Conservation (phyloP, 1,140 invertebrate species). For the Penaeus indicus region DNA sequence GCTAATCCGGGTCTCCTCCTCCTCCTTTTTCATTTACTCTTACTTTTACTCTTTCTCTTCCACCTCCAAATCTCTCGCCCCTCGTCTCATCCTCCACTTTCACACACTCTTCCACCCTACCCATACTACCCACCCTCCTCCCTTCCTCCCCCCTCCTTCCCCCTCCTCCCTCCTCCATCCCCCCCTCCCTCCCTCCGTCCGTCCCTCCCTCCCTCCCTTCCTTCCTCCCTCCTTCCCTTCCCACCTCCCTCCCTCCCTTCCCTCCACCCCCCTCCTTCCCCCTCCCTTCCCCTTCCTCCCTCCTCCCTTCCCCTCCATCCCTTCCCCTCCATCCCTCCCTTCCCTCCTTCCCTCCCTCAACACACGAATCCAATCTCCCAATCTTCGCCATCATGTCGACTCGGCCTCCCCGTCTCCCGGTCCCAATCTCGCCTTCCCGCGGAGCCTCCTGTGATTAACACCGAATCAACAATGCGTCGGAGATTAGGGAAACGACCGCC, state of each 20-base stretch:
- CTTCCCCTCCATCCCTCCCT: neutral
- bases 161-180: neutral
- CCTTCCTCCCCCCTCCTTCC: no score
- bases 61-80: neutral
- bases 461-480: no score
- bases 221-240: neutral
- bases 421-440: neutral
- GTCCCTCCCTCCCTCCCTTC: neutral
- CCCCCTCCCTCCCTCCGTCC: constrained; percentile 15
- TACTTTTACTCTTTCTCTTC: neutral
- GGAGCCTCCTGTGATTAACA: neutral
- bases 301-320: neutral
- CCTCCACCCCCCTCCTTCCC: neutral
- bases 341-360: neutral
- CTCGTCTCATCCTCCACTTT: neutral
- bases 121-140: no score
- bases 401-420: neutral
- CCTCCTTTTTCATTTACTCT: no score
- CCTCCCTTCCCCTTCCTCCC: neutral
- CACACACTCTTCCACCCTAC: neutral
- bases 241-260: neutral
- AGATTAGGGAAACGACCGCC: no score
- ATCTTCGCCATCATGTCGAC: constrained; percentile 3
- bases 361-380: constrained; percentile 1
- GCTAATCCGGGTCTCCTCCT: no score